Evolutionary conservation across 2,888 invertebrate genomes (phyloP).

Genomic region (Fragum sueziense): DNA sequence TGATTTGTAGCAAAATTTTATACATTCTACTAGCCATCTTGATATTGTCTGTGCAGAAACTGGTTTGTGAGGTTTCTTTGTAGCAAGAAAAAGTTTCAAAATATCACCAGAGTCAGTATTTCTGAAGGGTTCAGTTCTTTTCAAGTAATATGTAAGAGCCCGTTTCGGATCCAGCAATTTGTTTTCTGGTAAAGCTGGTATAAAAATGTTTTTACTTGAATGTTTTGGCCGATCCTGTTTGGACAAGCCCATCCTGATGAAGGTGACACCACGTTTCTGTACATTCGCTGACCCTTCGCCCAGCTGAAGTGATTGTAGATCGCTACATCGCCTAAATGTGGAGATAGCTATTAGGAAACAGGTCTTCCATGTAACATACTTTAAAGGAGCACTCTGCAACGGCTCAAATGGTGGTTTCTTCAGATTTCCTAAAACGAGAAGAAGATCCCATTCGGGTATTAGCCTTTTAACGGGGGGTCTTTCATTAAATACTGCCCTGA

Average conservation of each 20-base stretch:
- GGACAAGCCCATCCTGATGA: conserved; percentile 33
- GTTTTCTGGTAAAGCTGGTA: conserved; percentile 25
- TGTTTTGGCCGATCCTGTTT: conserved; percentile 44
- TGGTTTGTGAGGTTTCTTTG: too few species aligned
- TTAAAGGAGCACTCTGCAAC: conserved; percentile 27
- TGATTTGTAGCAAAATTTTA: neutral
- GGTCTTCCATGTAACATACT: conserved; percentile 31
- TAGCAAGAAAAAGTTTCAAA: too few species aligned
- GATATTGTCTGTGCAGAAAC: too few species aligned
- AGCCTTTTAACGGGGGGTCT: conserved; percentile 33
- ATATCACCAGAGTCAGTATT: too few species aligned
- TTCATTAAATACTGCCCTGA: conserved; percentile 44
- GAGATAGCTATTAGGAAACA: conserved; percentile 37
- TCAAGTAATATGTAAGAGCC: conserved; percentile 27
- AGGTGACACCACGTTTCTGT: conserved; percentile 37
- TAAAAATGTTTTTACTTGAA: conserved; percentile 28
- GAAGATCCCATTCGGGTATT: conserved; percentile 47
- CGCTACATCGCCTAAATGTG: conserved; percentile 43
- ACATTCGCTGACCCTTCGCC: conserved; percentile 32
- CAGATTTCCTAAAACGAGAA: conserved; percentile 30
- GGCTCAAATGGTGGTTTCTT: conserved; percentile 37
- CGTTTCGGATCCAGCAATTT: conserved; percentile 38
- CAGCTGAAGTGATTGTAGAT: conserved; percentile 27
- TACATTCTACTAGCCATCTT: too few species aligned
- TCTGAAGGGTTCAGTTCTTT: too few species aligned